Conservation (phyloP, 1,140 invertebrate genomes). For the Penaeus chinensis region DNA sequence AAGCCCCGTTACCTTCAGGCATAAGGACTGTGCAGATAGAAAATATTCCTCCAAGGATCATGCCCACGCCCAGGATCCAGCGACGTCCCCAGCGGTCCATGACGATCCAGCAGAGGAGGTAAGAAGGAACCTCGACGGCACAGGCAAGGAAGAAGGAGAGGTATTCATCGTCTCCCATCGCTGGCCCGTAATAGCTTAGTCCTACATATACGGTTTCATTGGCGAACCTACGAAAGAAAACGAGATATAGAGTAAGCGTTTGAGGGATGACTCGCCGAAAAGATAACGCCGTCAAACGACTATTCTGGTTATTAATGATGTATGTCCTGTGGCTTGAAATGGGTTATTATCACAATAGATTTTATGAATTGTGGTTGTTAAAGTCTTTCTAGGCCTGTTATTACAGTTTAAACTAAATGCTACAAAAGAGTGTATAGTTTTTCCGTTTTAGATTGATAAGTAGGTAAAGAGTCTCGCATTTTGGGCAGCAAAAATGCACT, state of each 20-base stretch:
- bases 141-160: constrained; percentile 74
- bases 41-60: constrained; percentile 85
- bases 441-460: too few relatives aligned
- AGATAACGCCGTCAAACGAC: neutral
- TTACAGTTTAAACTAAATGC: too few relatives aligned
- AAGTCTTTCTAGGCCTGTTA: too few relatives aligned
- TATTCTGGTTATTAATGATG: neutral
- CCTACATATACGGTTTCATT: constrained; percentile 73
- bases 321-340: too few relatives aligned
- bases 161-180: constrained; percentile 71
- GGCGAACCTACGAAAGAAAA: constrained; percentile 71
- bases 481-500: too few relatives aligned
- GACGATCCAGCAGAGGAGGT: constrained; percentile 86
- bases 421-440: too few relatives aligned
- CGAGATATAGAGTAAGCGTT: constrained; percentile 6
- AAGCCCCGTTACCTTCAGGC: constrained; percentile 71
- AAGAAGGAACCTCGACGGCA: constrained; percentile 87
- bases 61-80: constrained; percentile 86
- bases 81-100: constrained; percentile 82
- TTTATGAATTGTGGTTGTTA: too few relatives aligned
- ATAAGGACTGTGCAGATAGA: constrained; percentile 75
- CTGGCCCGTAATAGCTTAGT: constrained; percentile 72
- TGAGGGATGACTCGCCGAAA: neutral
- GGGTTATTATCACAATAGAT: too few relatives aligned
- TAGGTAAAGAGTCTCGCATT: too few relatives aligned